Percentiles rank a stretch among this genome's conserved stretches.
Conservation (phyloP, 2,888 invertebrate genomes). For the Agapetus fuscipes region DNA sequence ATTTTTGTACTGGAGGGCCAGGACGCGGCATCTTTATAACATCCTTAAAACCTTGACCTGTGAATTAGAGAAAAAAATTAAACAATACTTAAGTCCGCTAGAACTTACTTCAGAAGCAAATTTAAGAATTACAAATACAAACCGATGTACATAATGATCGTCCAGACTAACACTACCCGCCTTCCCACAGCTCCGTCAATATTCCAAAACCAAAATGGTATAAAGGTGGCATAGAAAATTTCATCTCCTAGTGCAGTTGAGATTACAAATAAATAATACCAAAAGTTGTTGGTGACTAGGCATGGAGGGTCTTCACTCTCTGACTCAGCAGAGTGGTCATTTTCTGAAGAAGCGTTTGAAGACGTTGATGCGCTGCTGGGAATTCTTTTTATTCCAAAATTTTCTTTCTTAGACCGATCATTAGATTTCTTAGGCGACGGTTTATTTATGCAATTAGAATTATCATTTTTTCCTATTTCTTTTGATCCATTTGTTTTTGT, state of each 20-base stretch:
- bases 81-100: neutral
- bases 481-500: slow-evolving; percentile 14
- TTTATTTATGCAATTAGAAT: neutral
- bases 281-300: slow-evolving; percentile 59
- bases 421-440: too few species aligned
- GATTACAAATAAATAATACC: slow-evolving; percentile 77
- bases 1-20: slow-evolving; percentile 68
- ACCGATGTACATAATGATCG: slow-evolving; percentile 78
- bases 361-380: slow-evolving; percentile 37
- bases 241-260: slow-evolving; percentile 87
- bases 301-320: slow-evolving; percentile 35
- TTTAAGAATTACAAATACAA: slow-evolving; percentile 2
- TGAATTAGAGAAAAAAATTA: slow-evolving; percentile 10
- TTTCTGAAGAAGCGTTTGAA: slow-evolving; percentile 33
- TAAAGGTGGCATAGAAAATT: slow-evolving; percentile 82
- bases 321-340: slow-evolving; percentile 34
- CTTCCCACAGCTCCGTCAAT: slow-evolving; percentile 80
- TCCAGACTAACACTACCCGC: slow-evolving; percentile 74
- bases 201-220: slow-evolving; percentile 93
- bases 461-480: neutral
- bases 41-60: slow-evolving; percentile 84
- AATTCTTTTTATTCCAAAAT: slow-evolving; percentile 31
- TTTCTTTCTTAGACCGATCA: slow-evolving; percentile 27
- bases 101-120: slow-evolving; percentile 1
- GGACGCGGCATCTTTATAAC: slow-evolving; percentile 81